phyloP scores from a whole-genome alignment of 30 jellyfish, hydroid and myxozoan species.

The Pseudorhiza aurosa region DNA sequence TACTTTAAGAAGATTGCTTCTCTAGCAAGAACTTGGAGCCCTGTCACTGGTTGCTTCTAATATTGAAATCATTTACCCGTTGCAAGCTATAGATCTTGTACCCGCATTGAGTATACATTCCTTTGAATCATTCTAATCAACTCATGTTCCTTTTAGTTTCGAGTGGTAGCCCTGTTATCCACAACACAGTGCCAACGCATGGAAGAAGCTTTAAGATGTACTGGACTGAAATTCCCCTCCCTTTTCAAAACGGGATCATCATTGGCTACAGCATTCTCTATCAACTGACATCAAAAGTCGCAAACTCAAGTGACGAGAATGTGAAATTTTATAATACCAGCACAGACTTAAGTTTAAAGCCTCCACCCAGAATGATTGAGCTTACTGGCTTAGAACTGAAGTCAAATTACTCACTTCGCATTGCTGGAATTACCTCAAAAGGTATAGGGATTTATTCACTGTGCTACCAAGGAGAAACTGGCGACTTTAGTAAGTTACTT shows the following conservation, averaged over 20 bases:
- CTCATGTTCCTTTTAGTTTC: constrained; percentile 26
- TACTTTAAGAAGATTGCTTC: no score
- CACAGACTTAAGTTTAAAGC: not conserved
- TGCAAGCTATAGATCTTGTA: no score
- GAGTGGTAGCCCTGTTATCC: constrained; percentile 4
- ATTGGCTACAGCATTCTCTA: constrained; percentile 14
- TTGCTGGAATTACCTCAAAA: constrained; percentile 35
- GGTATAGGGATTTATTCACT: constrained; percentile 32
- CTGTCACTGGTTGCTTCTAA: no score
- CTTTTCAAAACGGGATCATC: constrained; percentile 41
- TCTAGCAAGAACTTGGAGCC: no score
- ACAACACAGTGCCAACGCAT: not conserved
- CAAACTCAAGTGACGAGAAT: not conserved
- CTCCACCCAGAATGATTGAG: not conserved
- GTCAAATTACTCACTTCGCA: not conserved
- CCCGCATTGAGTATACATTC: no score
- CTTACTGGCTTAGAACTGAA: constrained; percentile 4
- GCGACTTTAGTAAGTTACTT: constrained; percentile 49
- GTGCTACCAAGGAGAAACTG: constrained; percentile 8
- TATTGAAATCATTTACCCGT: no score
- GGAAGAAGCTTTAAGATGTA: constrained; percentile 15
- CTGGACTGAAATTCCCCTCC: constrained; percentile 42
- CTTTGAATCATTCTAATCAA: not conserved
- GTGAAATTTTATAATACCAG: not conserved
- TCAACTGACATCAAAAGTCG: constrained; percentile 1